Evolutionary conservation across 2,113 vertebrate genomes (phyloP).

Genomic region (Sinocyclocheilus maitianheensis): DNA sequence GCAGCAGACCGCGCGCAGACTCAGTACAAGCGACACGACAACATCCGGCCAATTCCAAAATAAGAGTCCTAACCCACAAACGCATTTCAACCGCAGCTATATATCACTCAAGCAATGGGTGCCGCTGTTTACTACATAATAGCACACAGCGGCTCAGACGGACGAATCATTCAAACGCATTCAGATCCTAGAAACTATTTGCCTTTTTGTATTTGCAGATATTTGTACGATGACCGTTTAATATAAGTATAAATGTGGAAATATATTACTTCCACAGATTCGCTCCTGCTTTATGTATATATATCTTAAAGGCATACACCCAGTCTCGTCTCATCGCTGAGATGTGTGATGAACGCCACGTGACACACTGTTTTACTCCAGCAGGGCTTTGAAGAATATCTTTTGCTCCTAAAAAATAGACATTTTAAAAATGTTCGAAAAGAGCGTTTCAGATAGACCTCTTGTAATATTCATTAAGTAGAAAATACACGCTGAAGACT

Average conservation of each 20-base stretch:
- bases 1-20: neutral
- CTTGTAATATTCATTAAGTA: neutral
- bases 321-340: neutral
- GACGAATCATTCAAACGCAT: neutral
- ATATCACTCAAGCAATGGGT: neutral
- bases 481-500: neutral
- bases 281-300: too few relatives aligned
- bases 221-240: neutral
- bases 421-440: neutral
- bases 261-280: neutral
- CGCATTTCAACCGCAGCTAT: neutral
- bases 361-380: neutral
- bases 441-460: neutral
- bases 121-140: neutral
- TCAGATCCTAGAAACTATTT: neutral
- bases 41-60: constrained; percentile 33
- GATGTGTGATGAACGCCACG: neutral
- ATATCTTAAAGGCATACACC: neutral
- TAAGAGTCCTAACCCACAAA: neutral
- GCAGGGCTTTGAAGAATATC: too few relatives aligned
- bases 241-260: neutral
- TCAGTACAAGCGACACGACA: too few relatives aligned
- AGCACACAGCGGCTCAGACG: neutral
- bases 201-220: neutral
- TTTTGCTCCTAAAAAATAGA: neutral